Evolutionary conservation across 2,113 vertebrate genomes (phyloP).

Genomic region (Tamias sibiricus): DNA sequence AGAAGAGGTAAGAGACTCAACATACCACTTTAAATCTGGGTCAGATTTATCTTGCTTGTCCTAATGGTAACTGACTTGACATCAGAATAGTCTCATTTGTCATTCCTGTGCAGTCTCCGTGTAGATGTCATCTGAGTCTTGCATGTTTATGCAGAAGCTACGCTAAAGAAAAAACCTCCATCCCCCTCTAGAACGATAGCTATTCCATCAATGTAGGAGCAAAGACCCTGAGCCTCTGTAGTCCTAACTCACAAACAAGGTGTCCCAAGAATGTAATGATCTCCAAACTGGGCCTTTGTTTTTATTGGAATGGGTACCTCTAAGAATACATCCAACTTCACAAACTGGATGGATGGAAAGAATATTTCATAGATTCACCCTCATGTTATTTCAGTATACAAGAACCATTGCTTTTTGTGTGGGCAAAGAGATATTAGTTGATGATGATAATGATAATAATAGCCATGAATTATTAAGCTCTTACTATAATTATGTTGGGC

Average conservation of each 20-base stretch:
- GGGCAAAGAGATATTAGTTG: constrained; percentile 1
- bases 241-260: not conserved
- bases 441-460: constrained; percentile 35
- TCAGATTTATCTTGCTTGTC: not conserved
- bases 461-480: constrained; percentile 36
- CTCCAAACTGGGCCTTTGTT: not conserved
- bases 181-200: not conserved
- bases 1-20: constrained; percentile 62
- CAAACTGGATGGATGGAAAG: not conserved
- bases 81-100: not conserved
- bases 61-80: not conserved
- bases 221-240: not conserved
- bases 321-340: not conserved
- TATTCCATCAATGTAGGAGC: not conserved
- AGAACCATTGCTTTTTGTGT: constrained; percentile 27
- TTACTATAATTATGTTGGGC: constrained; percentile 35
- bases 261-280: not conserved
- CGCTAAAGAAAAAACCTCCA: not conserved
- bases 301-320: not conserved
- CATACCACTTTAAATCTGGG: not conserved
- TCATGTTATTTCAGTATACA: not conserved
- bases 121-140: not conserved
- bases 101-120: not conserved
- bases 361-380: not conserved
- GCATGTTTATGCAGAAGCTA: not conserved